A percentile compares a stretch with the other conserved stretches of the same genome.
Conservation (phyloP, 2,797 vertebrate genomes). For the Chanos chanos region DNA sequence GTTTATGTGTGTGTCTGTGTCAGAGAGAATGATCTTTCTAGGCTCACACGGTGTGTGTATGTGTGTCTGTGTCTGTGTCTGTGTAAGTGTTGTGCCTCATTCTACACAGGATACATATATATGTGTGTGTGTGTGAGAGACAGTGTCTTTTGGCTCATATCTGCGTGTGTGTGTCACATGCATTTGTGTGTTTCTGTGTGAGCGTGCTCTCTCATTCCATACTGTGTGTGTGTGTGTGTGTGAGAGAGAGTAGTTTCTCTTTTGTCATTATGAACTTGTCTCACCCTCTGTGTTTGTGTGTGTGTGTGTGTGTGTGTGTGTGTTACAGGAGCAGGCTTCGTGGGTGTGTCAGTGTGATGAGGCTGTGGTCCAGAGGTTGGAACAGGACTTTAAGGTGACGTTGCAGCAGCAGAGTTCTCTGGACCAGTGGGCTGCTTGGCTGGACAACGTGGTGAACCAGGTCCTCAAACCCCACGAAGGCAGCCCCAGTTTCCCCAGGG, state of each 20-base stretch:
- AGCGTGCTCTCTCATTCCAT: background rate
- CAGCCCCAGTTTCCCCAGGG: conserved; percentile 90
- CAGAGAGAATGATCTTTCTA: too few relatives aligned
- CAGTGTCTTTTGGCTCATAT: too few relatives aligned
- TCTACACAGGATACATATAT: too few relatives aligned
- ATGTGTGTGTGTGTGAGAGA: too few relatives aligned
- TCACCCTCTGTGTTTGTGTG: background rate
- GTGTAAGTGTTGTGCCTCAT: too few relatives aligned
- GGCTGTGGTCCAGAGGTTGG: conserved; percentile 89
- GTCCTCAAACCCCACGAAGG: conserved; percentile 91
- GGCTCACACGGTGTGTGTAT: too few relatives aligned
- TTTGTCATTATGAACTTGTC: background rate
- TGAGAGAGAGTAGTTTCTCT: background rate
- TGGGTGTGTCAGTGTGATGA: conserved; percentile 99
- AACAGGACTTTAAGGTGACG: conserved; percentile 97
- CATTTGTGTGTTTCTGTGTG: too few relatives aligned
- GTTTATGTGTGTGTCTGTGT: too few relatives aligned
- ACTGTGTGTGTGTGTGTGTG: background rate
- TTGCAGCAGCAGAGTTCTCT: conserved; percentile 97
- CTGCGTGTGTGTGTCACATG: too few relatives aligned
- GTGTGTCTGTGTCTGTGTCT: too few relatives aligned
- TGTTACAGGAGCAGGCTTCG: conserved; percentile 91
- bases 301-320: conserved; percentile 17
- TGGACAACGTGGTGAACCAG: conserved; percentile 90
- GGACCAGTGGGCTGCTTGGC: conserved; percentile 97